A percentile compares a stretch with the other conserved stretches of the same genome.
phyloP scores from a whole-genome alignment of 1,140 invertebrate genomes.

The Euura lappo region DNA sequence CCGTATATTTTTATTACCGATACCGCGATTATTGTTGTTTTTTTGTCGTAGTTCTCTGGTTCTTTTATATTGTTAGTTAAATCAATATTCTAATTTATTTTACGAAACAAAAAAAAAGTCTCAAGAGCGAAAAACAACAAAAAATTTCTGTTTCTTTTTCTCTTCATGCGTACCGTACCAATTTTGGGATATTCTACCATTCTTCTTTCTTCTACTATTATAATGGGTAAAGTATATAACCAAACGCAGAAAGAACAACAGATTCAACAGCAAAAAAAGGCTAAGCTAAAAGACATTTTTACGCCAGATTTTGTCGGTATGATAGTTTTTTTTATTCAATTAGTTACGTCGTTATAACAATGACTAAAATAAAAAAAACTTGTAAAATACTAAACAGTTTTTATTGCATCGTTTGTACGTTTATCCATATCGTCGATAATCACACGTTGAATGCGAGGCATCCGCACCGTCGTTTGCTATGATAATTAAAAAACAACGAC shows the following conservation, averaged over 20 bases:
- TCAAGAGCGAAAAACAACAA: not conserved
- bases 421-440: not conserved
- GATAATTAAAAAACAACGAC: no score
- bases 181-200: slow-evolving; percentile 41
- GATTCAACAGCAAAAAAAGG: slow-evolving; percentile 67
- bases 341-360: no score
- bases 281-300: slow-evolving; percentile 79
- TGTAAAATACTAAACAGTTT: not conserved
- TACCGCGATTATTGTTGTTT: no score
- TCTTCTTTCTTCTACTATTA: no score
- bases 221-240: slow-evolving; percentile 66
- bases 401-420: not conserved
- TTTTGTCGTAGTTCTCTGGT: no score
- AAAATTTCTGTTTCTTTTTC: slow-evolving; percentile 51
- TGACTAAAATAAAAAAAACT: not conserved
- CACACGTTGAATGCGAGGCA: no score
- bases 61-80: no score
- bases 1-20: no score
- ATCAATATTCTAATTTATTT: slow-evolving; percentile 10
- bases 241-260: slow-evolving; percentile 73
- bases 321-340: slow-evolving; percentile 25
- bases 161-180: slow-evolving; percentile 51
- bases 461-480: no score
- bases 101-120: no score
- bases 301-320: slow-evolving; percentile 73